These are phyloP conservation scores for Potamilus streckersoni DNA, from an alignment of 1,140 invertebrate species.

Conservation along the genomic window DNA sequence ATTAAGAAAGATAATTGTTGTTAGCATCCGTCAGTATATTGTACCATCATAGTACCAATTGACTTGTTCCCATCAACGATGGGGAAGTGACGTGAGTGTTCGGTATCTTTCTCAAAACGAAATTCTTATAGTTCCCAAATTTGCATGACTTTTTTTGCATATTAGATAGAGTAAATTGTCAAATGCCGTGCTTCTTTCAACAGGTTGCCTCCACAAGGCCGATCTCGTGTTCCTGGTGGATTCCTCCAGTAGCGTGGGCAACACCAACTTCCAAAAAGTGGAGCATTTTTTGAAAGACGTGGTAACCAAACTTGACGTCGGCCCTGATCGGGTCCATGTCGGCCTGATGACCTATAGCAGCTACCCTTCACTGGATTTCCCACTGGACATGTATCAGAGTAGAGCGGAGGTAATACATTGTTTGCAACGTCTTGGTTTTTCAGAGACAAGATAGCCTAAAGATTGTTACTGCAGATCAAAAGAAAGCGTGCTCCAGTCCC, in stretches of 20 bases:
- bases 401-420: constrained; percentile 27
- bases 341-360: constrained; percentile 56
- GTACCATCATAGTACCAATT: background rate
- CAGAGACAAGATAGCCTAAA: too few species aligned
- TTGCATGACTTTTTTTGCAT: background rate
- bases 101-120: background rate
- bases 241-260: constrained; percentile 52
- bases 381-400: constrained; percentile 43
- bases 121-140: background rate
- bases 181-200: background rate
- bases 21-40: background rate
- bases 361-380: constrained; percentile 51
- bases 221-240: constrained; percentile 58
- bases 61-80: background rate
- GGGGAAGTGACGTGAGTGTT: background rate
- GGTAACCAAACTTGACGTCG: constrained; percentile 44
- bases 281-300: constrained; percentile 53
- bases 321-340: constrained; percentile 47
- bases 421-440: background rate
- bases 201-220: constrained; percentile 53
- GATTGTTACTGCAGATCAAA: too few species aligned
- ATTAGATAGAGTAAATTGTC: background rate
- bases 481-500: too few species aligned
- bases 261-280: constrained; percentile 51
- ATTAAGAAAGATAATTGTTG: background rate